A percentile compares a stretch with the other conserved stretches of the same genome.
Conservation (phyloP, 2,113 vertebrate genomes). For the Turnix velox region DNA sequence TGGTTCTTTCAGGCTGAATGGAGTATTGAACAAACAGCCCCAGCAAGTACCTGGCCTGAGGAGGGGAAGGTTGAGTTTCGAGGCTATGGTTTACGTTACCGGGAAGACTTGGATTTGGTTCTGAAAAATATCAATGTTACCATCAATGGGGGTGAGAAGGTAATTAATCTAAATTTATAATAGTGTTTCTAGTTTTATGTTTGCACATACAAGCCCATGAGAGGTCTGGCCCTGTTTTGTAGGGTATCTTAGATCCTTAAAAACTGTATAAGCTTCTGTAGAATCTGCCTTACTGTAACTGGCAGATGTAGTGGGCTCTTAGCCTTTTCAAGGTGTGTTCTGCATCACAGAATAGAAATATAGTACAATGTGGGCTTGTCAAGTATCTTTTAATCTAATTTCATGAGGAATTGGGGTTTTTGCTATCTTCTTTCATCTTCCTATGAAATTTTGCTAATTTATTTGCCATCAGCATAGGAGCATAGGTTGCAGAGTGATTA, state of each 20-base stretch:
- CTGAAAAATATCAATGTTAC: slow-evolving; percentile 82
- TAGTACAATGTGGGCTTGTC: not conserved
- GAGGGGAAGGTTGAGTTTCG: slow-evolving; percentile 83
- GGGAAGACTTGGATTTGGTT: slow-evolving; percentile 86
- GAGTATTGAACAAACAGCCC: slow-evolving; percentile 67
- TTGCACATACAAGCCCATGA: not conserved
- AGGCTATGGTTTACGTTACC: slow-evolving; percentile 84
- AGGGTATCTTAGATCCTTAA: not conserved
- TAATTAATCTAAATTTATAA: not conserved
- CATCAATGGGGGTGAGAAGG: slow-evolving; percentile 90
- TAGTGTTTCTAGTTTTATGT: not conserved
- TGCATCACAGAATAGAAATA: not conserved
- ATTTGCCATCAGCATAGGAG: not conserved
- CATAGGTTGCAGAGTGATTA: not conserved
- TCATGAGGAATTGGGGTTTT: not conserved
- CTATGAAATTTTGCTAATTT: not conserved
- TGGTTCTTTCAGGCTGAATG: slow-evolving; percentile 82
- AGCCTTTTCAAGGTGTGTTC: not conserved
- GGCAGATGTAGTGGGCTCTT: not conserved
- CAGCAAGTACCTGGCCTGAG: slow-evolving; percentile 80
- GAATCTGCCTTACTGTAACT: not conserved
- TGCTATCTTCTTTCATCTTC: not conserved
- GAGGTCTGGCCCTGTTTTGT: not conserved
- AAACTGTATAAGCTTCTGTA: not conserved
- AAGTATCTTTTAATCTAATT: not conserved